phyloP scores from a whole-genome alignment of 2,888 invertebrate genomes.

The Eretmocerus hayati region DNA sequence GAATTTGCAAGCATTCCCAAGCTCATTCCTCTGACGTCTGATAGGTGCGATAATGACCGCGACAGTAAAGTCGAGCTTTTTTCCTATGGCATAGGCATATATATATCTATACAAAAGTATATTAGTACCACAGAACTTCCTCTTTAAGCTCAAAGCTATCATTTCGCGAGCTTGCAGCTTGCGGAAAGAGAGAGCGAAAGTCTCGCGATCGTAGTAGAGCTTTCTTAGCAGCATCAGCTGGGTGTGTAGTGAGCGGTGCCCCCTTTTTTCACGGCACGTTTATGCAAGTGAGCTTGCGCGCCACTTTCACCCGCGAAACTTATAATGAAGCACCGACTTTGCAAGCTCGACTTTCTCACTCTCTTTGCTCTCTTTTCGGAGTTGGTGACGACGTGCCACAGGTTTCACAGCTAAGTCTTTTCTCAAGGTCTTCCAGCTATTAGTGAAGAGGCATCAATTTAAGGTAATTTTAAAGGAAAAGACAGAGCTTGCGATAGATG shows the following conservation, averaged over 20 bases:
- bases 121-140: conserved; percentile 42
- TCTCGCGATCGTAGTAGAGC: conserved; percentile 29
- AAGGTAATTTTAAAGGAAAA: no score
- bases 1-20: no score
- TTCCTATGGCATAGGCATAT: no score
- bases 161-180: conserved; percentile 11
- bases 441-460: no score
- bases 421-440: no score
- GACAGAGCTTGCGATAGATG: no score
- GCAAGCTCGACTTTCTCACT: conserved; percentile 8
- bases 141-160: conserved; percentile 38
- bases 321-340: conserved; percentile 28
- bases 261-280: no score
- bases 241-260: conserved; percentile 13
- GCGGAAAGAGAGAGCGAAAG: conserved; percentile 25
- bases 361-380: neutral
- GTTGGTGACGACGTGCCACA: neutral
- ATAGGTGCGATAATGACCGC: no score
- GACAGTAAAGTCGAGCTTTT: no score
- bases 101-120: no score
- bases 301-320: conserved; percentile 28
- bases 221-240: conserved; percentile 7
- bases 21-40: no score
- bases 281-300: conserved; percentile 24
- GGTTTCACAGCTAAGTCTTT: no score